These are phyloP conservation scores for Podarcis muralis DNA, from an alignment of 2,113 vertebrate species.

Conservation along the genomic window DNA sequence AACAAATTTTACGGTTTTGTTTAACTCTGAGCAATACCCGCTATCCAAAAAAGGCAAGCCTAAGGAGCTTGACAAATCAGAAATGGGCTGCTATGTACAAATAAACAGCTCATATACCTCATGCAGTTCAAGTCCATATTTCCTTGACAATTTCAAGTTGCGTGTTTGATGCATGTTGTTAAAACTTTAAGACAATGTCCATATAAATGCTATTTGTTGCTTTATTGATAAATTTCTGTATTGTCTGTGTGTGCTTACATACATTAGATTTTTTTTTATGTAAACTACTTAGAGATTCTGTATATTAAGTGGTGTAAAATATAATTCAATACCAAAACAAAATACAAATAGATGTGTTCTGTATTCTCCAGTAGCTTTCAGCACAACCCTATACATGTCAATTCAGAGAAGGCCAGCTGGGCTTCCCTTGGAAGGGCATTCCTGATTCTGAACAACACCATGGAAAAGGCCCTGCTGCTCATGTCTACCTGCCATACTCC, in stretches of 20 bases:
- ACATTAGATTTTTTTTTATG: too few species aligned
- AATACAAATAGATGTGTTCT: too few species aligned
- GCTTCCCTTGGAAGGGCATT: background rate
- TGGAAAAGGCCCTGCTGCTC: background rate
- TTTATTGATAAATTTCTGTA: too few species aligned
- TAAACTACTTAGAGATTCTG: too few species aligned
- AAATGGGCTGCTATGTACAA: background rate
- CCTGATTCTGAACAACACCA: background rate
- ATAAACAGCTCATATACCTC: background rate
- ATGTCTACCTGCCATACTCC: background rate
- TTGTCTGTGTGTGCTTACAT: too few species aligned
- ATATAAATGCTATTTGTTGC: background rate
- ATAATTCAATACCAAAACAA: too few species aligned
- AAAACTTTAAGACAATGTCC: background rate
- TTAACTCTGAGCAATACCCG: background rate
- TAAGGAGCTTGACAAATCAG: background rate
- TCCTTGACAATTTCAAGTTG: too few species aligned
- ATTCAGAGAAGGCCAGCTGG: background rate
- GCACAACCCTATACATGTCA: background rate
- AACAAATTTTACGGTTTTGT: background rate
- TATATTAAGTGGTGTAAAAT: too few species aligned
- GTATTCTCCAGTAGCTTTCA: too few species aligned
- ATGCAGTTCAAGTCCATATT: background rate
- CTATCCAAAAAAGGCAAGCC: background rate
- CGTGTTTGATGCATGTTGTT: background rate